phyloP scores from a whole-genome alignment of 2,113 vertebrate species.

The Calypte anna region DNA sequence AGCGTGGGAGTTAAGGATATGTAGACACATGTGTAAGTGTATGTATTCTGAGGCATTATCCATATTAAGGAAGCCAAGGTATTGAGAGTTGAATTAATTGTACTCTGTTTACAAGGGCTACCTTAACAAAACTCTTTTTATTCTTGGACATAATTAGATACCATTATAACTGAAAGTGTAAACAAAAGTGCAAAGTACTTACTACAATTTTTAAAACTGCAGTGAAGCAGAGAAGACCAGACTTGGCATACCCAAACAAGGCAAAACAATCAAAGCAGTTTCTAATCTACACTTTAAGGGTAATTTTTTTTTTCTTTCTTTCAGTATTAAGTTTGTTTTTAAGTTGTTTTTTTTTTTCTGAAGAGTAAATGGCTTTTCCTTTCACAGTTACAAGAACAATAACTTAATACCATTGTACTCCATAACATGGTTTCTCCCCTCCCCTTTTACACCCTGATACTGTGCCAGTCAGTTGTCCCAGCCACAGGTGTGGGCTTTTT shows the following conservation, averaged over 20 bases:
- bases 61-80: background rate
- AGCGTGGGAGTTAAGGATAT: constrained; percentile 56
- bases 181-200: background rate
- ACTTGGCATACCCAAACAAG: background rate
- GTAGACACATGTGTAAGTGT: constrained; percentile 54
- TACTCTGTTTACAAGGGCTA: background rate
- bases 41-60: background rate
- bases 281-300: background rate
- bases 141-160: background rate
- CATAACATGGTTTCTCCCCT: background rate
- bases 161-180: background rate
- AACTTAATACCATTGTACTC: background rate
- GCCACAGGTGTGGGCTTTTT: background rate
- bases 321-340: background rate
- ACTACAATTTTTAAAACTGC: background rate
- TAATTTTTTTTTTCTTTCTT: background rate
- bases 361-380: background rate
- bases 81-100: background rate
- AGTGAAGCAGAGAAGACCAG: background rate
- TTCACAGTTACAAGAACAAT: background rate
- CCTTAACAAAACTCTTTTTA: constrained; percentile 14
- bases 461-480: background rate
- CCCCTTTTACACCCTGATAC: background rate
- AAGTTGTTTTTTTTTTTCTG: background rate
- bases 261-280: background rate